Base-by-base conservation (phyloP, 2,113 vertebrate genomes). In the Tachysurus vachellii region DNA sequence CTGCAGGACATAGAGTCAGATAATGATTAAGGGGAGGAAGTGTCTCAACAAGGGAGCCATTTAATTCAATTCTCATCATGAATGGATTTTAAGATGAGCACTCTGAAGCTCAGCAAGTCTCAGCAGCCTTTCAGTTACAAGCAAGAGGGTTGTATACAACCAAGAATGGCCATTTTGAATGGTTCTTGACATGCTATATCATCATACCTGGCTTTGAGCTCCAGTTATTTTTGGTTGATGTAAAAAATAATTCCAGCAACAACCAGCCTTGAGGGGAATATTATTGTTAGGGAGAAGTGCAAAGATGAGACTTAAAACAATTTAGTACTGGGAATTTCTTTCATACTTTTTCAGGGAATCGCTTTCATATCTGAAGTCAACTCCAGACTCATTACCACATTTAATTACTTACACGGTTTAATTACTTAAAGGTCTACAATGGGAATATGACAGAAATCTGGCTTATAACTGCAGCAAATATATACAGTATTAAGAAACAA, bases 21-120 rank as follows among this genome's bases (percentile, higher is more conserved):
- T 36, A 36, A 80, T 80, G 77, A 80, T 80, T 80, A 57, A 59
- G 54, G 4, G n/a, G n/a, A 80, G 50, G 19, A 80, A 56, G 17
- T 56, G 50, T 57, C 50, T 57, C 14, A 80, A 80, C 3, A 80
- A 56, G 76, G 56, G 76, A 26, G 14, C 50, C 7, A 80, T 80
- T 56, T 80, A 80, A 80, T 80, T 80, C 76, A 80, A 31, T 56
- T 31, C 13, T 80, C 19, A 19, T 36, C 28, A 80, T 80, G 77
- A 80, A 80, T 80, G 17, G 77, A 21, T 36, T 80, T 80, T 57
- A 11, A 31, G 53, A 79, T 7, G n/a, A 54, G 53, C 31, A 59
- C n/a, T 42, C 54, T 80, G 17, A 57, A 21, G n/a, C n/a, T 9
- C 54, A 57, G 77, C 28, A n/a, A 80, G 16, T 21, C 77, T 36